phyloP scores from a whole-genome alignment of 2,888 invertebrate genomes.

The Eledone cirrhosa region DNA sequence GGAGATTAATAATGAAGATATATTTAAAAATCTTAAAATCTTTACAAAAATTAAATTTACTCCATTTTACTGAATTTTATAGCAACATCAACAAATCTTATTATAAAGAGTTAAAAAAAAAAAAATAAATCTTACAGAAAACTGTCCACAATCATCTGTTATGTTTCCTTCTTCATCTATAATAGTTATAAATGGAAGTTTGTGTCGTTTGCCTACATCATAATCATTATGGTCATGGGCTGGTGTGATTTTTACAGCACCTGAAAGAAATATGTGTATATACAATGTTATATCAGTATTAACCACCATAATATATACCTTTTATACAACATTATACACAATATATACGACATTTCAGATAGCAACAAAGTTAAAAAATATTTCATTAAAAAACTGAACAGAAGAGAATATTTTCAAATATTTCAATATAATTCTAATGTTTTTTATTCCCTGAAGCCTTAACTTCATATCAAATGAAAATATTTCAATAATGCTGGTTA shows the following conservation, averaged over 20 bases:
- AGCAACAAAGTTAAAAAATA: too few species aligned
- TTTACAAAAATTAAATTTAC: too few species aligned
- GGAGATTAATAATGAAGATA: too few species aligned
- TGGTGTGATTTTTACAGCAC: conserved; percentile 98
- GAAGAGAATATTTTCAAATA: too few species aligned
- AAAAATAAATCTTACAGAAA: conserved; percentile 72
- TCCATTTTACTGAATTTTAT: too few species aligned
- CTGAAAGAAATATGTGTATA: conserved; percentile 60
- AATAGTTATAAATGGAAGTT: conserved; percentile 85
- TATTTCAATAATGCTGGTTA: neutral
- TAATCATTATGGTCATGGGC: conserved; percentile 98
- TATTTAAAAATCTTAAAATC: too few species aligned
- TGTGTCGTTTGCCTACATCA: conserved; percentile 90
- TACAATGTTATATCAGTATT: neutral
- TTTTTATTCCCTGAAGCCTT: too few species aligned
- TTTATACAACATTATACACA: too few species aligned
- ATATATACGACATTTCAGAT: too few species aligned
- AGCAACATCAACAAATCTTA: neutral
- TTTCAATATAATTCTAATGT: too few species aligned
- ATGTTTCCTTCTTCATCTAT: conserved; percentile 91
- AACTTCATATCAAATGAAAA: neutral
- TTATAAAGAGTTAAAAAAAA: neutral
- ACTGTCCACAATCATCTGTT: conserved; percentile 80
- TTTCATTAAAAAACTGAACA: too few species aligned
- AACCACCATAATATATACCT: too few species aligned